phyloP scores from a whole-genome alignment of 2,113 vertebrate genomes.

The Neofelis nebulosa region DNA sequence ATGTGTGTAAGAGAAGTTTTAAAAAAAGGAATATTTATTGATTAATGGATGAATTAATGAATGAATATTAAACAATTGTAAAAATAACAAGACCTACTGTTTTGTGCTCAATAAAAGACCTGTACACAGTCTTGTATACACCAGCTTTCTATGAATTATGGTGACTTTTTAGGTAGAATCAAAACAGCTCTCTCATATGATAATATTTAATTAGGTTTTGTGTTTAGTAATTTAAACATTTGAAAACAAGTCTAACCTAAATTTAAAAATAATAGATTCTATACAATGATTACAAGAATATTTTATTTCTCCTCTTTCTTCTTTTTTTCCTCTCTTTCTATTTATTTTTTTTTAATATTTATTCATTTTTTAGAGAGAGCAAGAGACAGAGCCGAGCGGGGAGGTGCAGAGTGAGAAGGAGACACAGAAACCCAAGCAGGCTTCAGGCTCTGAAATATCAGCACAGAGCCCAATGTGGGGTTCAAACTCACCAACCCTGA shows the following conservation, averaged over 20 bases:
- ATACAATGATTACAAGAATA: neutral
- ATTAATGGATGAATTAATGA: neutral
- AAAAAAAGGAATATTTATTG: neutral
- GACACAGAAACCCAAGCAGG: too few species aligned
- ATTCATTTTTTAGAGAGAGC: too few species aligned
- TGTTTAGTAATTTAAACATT: neutral
- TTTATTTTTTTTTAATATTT: too few species aligned
- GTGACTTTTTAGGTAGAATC: neutral
- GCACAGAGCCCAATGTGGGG: too few species aligned
- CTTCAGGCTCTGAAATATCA: too few species aligned
- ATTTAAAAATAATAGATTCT: neutral
- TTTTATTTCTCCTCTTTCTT: neutral
- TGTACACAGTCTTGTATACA: neutral
- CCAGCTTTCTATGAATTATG: neutral
- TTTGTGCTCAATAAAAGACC: neutral
- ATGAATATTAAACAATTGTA: neutral
- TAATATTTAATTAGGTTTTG: neutral
- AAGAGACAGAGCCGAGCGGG: too few species aligned
- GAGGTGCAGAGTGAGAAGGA: too few species aligned
- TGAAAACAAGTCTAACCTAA: neutral
- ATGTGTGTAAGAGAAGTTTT: neutral
- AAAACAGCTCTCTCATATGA: neutral
- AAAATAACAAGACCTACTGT: neutral
- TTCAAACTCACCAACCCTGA: too few species aligned
- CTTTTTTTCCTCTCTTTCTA: neutral